Conservation (phyloP, 2,113 vertebrate species). For the Fukomys damarensis region DNA sequence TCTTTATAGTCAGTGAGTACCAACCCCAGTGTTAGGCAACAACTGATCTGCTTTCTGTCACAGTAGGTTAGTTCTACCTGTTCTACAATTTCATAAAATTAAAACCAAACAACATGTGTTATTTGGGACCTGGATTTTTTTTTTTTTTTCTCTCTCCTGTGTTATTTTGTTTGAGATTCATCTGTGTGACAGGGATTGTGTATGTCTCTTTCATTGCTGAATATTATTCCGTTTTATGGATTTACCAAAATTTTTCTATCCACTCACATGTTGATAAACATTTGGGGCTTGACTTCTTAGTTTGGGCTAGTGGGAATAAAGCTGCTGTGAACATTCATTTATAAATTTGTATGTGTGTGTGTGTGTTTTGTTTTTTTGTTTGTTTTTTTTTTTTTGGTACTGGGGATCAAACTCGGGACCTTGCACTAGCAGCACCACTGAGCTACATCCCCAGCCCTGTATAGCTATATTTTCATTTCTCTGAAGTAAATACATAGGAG, state of each 20-base stretch:
- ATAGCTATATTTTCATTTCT: constrained; percentile 41
- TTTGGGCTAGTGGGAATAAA: background rate
- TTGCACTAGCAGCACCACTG: too few species aligned
- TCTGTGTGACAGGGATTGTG: background rate
- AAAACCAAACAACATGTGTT: background rate
- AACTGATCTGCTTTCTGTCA: background rate
- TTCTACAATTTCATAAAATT: background rate
- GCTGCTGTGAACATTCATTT: background rate
- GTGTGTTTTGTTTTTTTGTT: too few species aligned
- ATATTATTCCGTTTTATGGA: background rate
- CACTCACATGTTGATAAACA: background rate
- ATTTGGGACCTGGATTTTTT: constrained; percentile 21
- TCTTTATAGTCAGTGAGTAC: background rate
- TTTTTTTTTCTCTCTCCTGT: background rate
- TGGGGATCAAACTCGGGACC: too few species aligned
- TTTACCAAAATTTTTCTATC: constrained; percentile 31
- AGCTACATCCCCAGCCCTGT: too few species aligned
- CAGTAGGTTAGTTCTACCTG: background rate
- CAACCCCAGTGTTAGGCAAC: background rate
- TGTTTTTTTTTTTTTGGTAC: too few species aligned
- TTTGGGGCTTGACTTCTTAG: constrained; percentile 5
- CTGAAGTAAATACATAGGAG: background rate
- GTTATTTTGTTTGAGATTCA: background rate
- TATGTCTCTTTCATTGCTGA: constrained; percentile 17
- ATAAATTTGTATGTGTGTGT: too few species aligned